Evolutionary conservation across 2,888 invertebrate genomes (phyloP), one percentile per base, ranked within the genome.

Genomic region (Candidula unifasciata): DNA sequence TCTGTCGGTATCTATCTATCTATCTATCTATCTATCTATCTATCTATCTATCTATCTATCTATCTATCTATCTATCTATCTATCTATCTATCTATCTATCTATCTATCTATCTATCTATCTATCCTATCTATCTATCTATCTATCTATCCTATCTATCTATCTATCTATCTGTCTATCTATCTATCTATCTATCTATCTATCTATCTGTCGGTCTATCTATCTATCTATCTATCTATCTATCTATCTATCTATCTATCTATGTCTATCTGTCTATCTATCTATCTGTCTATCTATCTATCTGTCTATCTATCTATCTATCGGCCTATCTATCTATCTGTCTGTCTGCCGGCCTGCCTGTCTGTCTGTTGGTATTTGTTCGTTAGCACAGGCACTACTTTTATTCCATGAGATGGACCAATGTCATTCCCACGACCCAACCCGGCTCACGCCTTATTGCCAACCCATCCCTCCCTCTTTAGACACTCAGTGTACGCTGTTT

Each of bases 41-140:
- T 3, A 44, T 66, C 66, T 66, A 66, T 66, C 66, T 66, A 66
- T 66, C 66, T 66, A 66, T 66, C 66, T 21, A 66, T 66, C n/a
- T 66, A 66, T 66, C 66, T 66, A n/a, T 66, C n/a, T 66, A 66
- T 66, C 66, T 27, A n/a, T n/a, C 66, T 10, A 66, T 66, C 66
- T 27, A 66, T 66, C 24, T 27, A n/a, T 66, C n/a, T 27, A n/a
- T 66, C 66, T 27, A n/a, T 66, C 24, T 27, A 66, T n/a, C 24
- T 27, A 60, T 60, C 60, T n/a, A 60, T 60, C 60, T n/a, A 60
- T 60, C 60, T n/a, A 60, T 60, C 60, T n/a, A 60, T 60, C 60
- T n/a, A 60, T 60, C 3, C 60, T 24, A 24, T n/a, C 60, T 24
- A 24, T n/a, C 60, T 24, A 24, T n/a, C 60, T 24, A 24, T n/a